These are phyloP conservation scores for Morinoia aosen DNA, from an alignment of 2,888 invertebrate genomes.

Conservation along the genomic window DNA sequence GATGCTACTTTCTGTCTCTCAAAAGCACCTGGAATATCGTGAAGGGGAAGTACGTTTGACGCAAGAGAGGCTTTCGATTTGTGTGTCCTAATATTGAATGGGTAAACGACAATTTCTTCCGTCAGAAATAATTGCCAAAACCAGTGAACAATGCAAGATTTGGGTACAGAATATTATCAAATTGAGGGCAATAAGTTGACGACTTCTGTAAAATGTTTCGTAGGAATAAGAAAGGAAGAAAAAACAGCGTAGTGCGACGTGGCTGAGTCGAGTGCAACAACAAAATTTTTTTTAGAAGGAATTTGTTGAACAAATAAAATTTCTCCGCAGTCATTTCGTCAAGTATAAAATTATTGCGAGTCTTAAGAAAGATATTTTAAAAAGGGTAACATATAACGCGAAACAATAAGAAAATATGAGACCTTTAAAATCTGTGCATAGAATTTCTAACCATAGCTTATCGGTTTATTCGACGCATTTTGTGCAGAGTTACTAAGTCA, in stretches of 20 bases:
- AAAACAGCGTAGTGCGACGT: not conserved
- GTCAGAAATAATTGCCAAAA: not conserved
- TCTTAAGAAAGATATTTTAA: not conserved
- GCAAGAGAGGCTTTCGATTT: not conserved
- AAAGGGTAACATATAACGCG: not conserved
- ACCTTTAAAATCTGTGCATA: not conserved
- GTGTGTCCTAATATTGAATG: not conserved
- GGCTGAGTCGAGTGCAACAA: not conserved
- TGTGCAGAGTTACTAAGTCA: not conserved
- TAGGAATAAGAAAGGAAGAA: not conserved
- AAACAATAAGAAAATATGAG: not conserved
- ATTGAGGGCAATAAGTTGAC: not conserved
- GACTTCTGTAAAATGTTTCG: not conserved
- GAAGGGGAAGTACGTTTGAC: not conserved
- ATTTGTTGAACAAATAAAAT: too few relatives aligned
- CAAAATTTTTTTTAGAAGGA: too few relatives aligned
- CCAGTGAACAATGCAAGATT: not conserved
- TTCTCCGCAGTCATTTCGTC: too few relatives aligned
- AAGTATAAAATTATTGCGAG: too few relatives aligned
- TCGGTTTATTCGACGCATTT: not conserved
- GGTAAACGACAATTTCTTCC: not conserved
- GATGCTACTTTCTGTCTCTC: not conserved
- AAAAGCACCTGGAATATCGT: not conserved
- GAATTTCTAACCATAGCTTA: not conserved
- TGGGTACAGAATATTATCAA: not conserved